phyloP scores from a whole-genome alignment of 1,140 invertebrate species.

The roundworm (Caenorhabditis elegans) region DNA sequence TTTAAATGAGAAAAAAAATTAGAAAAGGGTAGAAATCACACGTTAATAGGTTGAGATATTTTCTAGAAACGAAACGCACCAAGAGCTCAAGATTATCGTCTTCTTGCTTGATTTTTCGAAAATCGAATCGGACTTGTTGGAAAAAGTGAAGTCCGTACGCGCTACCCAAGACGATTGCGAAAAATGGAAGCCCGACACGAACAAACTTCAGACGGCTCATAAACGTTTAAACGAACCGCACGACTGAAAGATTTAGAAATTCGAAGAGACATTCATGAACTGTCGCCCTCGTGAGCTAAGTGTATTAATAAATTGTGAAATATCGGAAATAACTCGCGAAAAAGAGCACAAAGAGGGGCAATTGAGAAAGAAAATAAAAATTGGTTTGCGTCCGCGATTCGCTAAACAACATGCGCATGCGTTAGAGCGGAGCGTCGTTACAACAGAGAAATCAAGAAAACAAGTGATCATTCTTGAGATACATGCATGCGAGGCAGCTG shows the following conservation, averaged over 20 bases:
- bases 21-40: neutral
- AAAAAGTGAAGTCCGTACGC: conserved; percentile 58
- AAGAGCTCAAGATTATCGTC: conserved; percentile 45
- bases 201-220: conserved; percentile 43
- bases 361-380: neutral
- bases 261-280: too few species aligned
- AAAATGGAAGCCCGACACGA: conserved; percentile 53
- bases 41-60: neutral
- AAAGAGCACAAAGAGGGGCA: too few species aligned
- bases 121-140: conserved; percentile 59
- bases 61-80: conserved; percentile 46
- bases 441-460: too few species aligned
- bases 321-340: too few species aligned
- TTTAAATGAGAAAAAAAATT: neutral
- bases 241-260: neutral
- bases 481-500: too few species aligned
- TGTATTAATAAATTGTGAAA: too few species aligned
- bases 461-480: too few species aligned
- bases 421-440: neutral
- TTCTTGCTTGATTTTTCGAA: conserved; percentile 46
- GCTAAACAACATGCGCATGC: neutral
- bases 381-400: neutral
- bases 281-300: too few species aligned
- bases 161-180: conserved; percentile 53
- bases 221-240: conserved; percentile 22